Conservation (phyloP, 1,140 invertebrate species). For the Drosophila navojoa region DNA sequence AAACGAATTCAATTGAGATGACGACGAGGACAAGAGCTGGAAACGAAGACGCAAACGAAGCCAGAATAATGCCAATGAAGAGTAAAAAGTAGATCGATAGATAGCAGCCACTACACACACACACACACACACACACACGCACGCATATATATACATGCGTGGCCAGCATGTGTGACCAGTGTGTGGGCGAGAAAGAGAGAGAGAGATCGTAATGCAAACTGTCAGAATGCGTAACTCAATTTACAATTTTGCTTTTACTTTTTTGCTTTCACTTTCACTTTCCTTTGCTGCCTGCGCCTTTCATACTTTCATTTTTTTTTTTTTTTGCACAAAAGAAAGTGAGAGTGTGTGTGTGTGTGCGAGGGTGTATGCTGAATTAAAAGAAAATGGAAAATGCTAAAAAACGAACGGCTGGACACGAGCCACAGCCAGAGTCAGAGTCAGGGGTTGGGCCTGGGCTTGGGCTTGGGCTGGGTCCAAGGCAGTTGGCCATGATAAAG, state of each 20-base stretch:
- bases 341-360: constrained; percentile 6
- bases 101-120: constrained; percentile 54
- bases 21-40: constrained; percentile 31
- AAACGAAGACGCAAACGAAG: constrained; percentile 38
- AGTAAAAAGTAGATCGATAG: constrained; percentile 80
- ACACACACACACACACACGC: constrained; percentile 37
- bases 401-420: constrained; percentile 56
- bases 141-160: constrained; percentile 33
- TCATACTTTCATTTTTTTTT: constrained; percentile 48
- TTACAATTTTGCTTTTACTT: constrained; percentile 76
- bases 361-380: constrained; percentile 63
- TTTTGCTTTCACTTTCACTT: constrained; percentile 13
- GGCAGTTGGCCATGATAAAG: constrained; percentile 60
- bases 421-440: constrained; percentile 9
- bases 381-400: constrained; percentile 82
- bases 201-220: constrained; percentile 74
- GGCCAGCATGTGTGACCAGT: constrained; percentile 55
- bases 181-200: constrained; percentile 34
- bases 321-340: constrained; percentile 55
- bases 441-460: constrained; percentile 55
- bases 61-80: constrained; percentile 78
- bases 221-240: constrained; percentile 82
- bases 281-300: constrained; percentile 60
- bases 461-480: constrained; percentile 49
- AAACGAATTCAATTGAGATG: constrained; percentile 79